phyloP scores from a whole-genome alignment of 2,888 invertebrate genomes.

The Philonicus albiceps region DNA sequence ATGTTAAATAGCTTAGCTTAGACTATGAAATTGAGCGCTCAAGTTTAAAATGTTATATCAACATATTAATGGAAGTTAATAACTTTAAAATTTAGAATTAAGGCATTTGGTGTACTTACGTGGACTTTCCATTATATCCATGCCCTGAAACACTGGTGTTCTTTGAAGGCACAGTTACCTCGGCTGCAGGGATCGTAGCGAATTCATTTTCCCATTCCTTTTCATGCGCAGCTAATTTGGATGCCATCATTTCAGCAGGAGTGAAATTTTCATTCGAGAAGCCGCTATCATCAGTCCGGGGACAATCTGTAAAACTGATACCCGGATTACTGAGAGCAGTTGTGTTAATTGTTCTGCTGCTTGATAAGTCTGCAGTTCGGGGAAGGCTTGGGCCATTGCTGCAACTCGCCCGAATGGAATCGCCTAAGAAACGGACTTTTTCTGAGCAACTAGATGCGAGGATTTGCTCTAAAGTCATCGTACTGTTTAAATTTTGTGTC shows the following conservation, averaged over 20 bases:
- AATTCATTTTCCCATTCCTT: constrained; percentile 60
- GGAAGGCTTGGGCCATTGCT: constrained; percentile 53
- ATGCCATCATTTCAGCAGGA: constrained; percentile 60
- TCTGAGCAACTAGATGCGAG: constrained; percentile 58
- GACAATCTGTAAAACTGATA: constrained; percentile 41
- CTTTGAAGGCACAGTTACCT: neutral
- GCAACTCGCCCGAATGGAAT: constrained; percentile 35
- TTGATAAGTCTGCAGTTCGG: constrained; percentile 59
- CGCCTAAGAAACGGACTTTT: constrained; percentile 53
- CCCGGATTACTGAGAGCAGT: neutral
- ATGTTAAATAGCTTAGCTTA: too few species aligned
- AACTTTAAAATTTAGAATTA: neutral
- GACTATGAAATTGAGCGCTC: too few species aligned
- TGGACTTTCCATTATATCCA: neutral
- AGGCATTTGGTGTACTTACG: neutral
- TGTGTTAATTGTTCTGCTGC: constrained; percentile 35
- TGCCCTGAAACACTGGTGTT: neutral
- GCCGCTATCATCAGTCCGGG: constrained; percentile 44
- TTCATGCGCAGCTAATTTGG: constrained; percentile 58
- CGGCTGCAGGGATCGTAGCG: constrained; percentile 57
- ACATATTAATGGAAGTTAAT: neutral
- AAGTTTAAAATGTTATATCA: neutral
- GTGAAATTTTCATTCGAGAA: constrained; percentile 53
- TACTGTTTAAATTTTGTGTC: neutral
- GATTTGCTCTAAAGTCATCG: constrained; percentile 58